Evolutionary conservation across 2,113 vertebrate genomes (phyloP).

Genomic region (Apus apus): DNA sequence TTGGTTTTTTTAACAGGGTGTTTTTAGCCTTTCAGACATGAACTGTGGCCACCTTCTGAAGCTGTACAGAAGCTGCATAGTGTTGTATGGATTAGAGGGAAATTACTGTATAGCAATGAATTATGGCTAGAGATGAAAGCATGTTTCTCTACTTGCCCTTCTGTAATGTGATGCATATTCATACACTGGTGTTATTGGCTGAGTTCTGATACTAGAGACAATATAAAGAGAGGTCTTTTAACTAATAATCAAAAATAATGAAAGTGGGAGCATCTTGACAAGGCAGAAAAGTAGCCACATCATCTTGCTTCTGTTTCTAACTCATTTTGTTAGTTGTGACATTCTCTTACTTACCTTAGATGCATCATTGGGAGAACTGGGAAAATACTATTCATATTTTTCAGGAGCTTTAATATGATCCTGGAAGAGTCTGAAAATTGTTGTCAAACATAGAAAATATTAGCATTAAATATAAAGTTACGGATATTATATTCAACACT

Average conservation of each 20-base stretch:
- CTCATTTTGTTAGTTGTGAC: background rate
- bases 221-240: background rate
- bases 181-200: background rate
- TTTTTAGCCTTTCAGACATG: background rate
- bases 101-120: background rate
- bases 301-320: background rate
- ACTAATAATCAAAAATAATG: background rate
- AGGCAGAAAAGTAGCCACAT: background rate
- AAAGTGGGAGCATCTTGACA: background rate
- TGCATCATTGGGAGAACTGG: background rate
- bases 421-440: background rate
- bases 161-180: background rate
- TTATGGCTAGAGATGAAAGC: background rate
- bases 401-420: background rate
- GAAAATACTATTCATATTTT: background rate
- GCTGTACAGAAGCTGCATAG: background rate
- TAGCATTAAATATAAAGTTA: background rate
- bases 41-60: background rate
- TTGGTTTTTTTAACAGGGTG: background rate
- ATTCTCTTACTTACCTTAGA: background rate
- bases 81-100: background rate
- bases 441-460: background rate
- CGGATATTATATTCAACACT: background rate
- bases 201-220: background rate
- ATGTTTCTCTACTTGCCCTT: background rate